Evolutionary conservation across 1,140 invertebrate species (phyloP).

Genomic region (Ceratosolen solmsi): DNA sequence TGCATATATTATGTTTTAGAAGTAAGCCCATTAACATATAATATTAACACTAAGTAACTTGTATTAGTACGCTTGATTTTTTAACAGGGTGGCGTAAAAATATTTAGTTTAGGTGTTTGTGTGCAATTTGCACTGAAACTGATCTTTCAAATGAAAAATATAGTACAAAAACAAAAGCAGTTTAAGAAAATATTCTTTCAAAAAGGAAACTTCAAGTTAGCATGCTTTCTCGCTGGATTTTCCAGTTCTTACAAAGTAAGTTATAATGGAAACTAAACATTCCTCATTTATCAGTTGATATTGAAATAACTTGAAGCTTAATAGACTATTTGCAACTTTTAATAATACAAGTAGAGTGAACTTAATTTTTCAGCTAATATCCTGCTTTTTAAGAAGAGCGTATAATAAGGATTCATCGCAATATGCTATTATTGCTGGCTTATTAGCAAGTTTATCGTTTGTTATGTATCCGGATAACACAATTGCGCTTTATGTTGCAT

Average conservation of each 20-base stretch:
- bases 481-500: slow-evolving; percentile 81
- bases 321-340: not conserved
- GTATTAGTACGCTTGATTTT: slow-evolving; percentile 47
- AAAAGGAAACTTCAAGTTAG: slow-evolving; percentile 76
- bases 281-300: not conserved
- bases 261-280: not conserved
- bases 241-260: slow-evolving; percentile 77
- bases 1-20: slow-evolving; percentile 76
- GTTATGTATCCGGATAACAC: slow-evolving; percentile 80
- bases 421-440: slow-evolving; percentile 79
- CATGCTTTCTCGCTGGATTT: slow-evolving; percentile 78
- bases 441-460: slow-evolving; percentile 78
- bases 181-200: slow-evolving; percentile 74
- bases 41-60: slow-evolving; percentile 11
- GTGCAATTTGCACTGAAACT: slow-evolving; percentile 77
- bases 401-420: slow-evolving; percentile 75
- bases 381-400: slow-evolving; percentile 76
- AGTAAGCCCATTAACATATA: slow-evolving; percentile 61
- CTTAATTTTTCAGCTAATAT: slow-evolving; percentile 73
- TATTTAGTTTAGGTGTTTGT: slow-evolving; percentile 76
- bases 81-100: slow-evolving; percentile 75
- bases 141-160: slow-evolving; percentile 72
- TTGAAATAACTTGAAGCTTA: too few species aligned
- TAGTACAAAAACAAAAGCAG: slow-evolving; percentile 72
- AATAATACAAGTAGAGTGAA: slow-evolving; percentile 10